Conservation (phyloP, 2,888 invertebrate genomes). For the Salticus scenicus region DNA sequence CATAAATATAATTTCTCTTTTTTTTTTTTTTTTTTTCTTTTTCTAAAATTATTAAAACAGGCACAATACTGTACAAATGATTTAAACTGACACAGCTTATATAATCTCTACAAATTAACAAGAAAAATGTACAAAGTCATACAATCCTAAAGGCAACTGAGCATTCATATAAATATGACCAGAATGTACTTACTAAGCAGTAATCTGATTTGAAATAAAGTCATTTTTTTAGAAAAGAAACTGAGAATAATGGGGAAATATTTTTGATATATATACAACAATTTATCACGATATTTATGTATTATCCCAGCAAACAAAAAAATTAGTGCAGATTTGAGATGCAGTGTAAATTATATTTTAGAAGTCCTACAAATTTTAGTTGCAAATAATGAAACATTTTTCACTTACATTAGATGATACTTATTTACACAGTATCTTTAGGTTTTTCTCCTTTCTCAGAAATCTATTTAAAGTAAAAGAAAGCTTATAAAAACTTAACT, state of each 20-base stretch:
- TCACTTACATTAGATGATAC: no score
- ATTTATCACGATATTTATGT: neutral
- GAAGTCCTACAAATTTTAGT: no score
- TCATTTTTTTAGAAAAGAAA: neutral
- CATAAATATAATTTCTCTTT: slow-evolving; percentile 10
- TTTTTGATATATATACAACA: neutral
- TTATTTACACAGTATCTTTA: no score
- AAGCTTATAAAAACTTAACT: no score
- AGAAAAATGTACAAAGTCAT: slow-evolving; percentile 8
- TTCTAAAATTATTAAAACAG: neutral
- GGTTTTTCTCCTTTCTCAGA: no score
- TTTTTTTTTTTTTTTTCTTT: no score
- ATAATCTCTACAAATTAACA: slow-evolving; percentile 3
- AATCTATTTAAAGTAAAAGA: no score
- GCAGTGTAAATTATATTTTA: no score
- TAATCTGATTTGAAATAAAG: neutral
- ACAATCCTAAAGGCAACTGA: slow-evolving; percentile 1
- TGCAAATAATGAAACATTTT: no score
- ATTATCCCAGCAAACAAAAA: no score
- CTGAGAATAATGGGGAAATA: neutral
- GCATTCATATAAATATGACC: slow-evolving; percentile 11
- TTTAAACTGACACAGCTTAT: neutral
- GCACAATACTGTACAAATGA: neutral
- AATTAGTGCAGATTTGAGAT: no score
- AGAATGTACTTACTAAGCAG: neutral